Evolutionary conservation across 2,797 vertebrate species (phyloP).

Genomic region (Periophthalmus magnuspinnatus): DNA sequence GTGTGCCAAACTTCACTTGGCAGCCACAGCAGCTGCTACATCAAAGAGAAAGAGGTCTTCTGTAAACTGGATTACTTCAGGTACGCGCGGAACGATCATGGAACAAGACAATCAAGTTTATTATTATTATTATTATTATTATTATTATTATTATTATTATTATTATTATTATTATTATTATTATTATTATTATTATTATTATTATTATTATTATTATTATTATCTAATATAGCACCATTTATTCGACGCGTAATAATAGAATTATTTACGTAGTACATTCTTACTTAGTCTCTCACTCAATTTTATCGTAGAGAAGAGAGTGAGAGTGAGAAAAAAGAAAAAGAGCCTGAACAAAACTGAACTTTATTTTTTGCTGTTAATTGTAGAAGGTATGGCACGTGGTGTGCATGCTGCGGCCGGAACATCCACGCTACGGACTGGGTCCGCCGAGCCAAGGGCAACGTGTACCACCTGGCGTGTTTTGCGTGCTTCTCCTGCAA

Average conservation of each 20-base stretch:
- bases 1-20: slow-evolving; percentile 91
- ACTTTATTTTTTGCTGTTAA: neutral
- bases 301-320: too few relatives aligned
- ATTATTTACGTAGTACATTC: too few relatives aligned
- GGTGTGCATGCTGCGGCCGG: slow-evolving; percentile 91
- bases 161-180: neutral
- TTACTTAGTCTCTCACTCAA: too few relatives aligned
- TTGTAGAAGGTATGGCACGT: slow-evolving; percentile 88
- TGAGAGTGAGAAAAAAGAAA: too few relatives aligned
- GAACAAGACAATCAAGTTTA: neutral
- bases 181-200: neutral
- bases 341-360: neutral
- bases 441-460: slow-evolving; percentile 93
- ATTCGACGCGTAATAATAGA: too few relatives aligned
- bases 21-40: slow-evolving; percentile 93
- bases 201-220: slow-evolving; percentile 3
- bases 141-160: too few relatives aligned
- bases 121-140: too few relatives aligned
- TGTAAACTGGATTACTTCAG: slow-evolving; percentile 98
- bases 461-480: slow-evolving; percentile 93
- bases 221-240: neutral
- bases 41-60: slow-evolving; percentile 96
- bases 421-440: slow-evolving; percentile 94
- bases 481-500: slow-evolving; percentile 98
- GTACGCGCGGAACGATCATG: slow-evolving; percentile 62